Percentiles rank a stretch among this genome's conserved stretches.
These are phyloP conservation scores for Hemithea aestivaria DNA, from an alignment of 2,888 invertebrate genomes.

Conservation along the genomic window DNA sequence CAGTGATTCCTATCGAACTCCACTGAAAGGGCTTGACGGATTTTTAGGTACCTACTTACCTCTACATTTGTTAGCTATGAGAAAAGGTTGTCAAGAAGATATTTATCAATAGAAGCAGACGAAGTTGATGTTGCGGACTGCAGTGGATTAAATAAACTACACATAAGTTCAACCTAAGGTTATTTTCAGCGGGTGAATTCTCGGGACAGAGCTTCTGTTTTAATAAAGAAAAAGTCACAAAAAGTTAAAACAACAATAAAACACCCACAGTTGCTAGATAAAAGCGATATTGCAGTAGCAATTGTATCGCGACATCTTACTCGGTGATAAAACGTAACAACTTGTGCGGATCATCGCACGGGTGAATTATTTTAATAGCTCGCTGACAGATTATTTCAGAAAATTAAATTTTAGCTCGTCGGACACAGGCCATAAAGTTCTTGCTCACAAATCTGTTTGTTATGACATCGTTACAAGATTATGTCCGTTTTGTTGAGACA, in stretches of 20 bases:
- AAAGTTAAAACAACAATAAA: neutral
- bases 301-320: slow-evolving; percentile 32
- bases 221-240: neutral
- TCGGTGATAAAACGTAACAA: slow-evolving; percentile 53
- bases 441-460: slow-evolving; percentile 79
- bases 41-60: no score
- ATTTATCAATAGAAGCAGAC: no score
- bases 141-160: no score
- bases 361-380: slow-evolving; percentile 74
- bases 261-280: slow-evolving; percentile 23
- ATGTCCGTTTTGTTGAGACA: slow-evolving; percentile 73
- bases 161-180: no score
- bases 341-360: slow-evolving; percentile 49
- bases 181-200: no score
- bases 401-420: slow-evolving; percentile 78
- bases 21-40: no score
- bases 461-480: slow-evolving; percentile 78
- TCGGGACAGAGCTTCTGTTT: no score
- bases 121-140: no score
- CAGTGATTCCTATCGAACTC: no score
- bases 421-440: slow-evolving; percentile 77
- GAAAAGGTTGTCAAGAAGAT: no score
- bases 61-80: no score
- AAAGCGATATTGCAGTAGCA: slow-evolving; percentile 10
- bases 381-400: slow-evolving; percentile 76